Conservation (phyloP, 1,140 invertebrate species). For the Eueides isabella region DNA sequence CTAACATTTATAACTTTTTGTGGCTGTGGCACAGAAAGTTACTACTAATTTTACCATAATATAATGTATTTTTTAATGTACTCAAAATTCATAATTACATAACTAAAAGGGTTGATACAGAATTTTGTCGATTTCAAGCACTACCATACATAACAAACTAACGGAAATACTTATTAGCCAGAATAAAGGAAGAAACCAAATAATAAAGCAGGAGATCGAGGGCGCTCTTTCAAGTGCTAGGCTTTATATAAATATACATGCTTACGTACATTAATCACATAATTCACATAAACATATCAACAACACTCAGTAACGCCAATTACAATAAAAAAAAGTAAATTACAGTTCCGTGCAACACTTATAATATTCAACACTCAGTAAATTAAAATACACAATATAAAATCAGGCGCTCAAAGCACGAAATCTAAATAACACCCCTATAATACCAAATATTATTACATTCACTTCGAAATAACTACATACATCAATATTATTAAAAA, state of each 20-base stretch:
- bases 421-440: slow-evolving; percentile 68
- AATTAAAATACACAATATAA: slow-evolving; percentile 73
- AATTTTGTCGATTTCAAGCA: not conserved
- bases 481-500: slow-evolving; percentile 59
- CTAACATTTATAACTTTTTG: slow-evolving; percentile 62
- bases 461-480: slow-evolving; percentile 54
- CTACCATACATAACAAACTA: not conserved
- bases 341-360: slow-evolving; percentile 72
- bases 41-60: slow-evolving; percentile 48
- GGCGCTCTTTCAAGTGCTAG: slow-evolving; percentile 13
- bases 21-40: slow-evolving; percentile 61
- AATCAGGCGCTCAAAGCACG: slow-evolving; percentile 78
- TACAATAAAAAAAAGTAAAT: slow-evolving; percentile 56
- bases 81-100: slow-evolving; percentile 41
- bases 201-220: slow-evolving; percentile 35
- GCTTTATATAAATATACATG: slow-evolving; percentile 40
- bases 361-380: slow-evolving; percentile 69
- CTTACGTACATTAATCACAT: slow-evolving; percentile 55
- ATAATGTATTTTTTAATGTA: slow-evolving; percentile 47
- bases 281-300: slow-evolving; percentile 60
- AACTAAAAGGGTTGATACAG: slow-evolving; percentile 45
- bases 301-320: slow-evolving; percentile 58
- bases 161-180: not conserved
- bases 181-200: not conserved
- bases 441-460: slow-evolving; percentile 59